These are phyloP conservation scores for Phalacrocorax pelagicus DNA, from an alignment of 2,113 vertebrate genomes.

Conservation along the genomic window DNA sequence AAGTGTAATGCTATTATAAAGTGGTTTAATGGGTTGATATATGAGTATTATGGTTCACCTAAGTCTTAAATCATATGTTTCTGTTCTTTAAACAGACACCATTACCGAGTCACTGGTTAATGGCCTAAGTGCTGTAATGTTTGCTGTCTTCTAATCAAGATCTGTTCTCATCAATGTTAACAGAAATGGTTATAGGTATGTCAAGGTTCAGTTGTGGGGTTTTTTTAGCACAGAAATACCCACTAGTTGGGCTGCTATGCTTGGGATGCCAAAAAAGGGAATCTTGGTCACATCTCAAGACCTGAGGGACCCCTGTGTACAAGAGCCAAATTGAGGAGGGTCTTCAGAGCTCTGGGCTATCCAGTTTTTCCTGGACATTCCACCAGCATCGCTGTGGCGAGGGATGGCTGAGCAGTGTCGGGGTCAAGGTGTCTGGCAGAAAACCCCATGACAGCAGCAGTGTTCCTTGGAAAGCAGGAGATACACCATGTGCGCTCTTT, in stretches of 20 bases:
- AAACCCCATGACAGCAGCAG: neutral
- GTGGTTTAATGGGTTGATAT: neutral
- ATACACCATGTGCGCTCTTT: accelerated
- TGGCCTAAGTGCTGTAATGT: neutral
- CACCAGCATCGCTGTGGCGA: neutral
- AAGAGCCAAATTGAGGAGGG: neutral
- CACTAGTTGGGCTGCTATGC: neutral
- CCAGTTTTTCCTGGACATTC: neutral
- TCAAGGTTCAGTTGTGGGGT: neutral
- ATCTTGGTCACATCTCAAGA: neutral
- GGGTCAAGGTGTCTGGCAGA: neutral
- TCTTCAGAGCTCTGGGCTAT: neutral
- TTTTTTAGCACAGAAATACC: neutral
- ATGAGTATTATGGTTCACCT: neutral
- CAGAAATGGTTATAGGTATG: neutral
- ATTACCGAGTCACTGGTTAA: neutral
- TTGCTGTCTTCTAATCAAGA: neutral
- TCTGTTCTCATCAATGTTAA: neutral
- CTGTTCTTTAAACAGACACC: neutral
- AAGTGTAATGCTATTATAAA: neutral
- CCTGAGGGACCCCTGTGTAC: accelerated
- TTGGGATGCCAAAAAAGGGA: neutral
- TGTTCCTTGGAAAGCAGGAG: neutral
- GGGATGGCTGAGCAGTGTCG: accelerated
- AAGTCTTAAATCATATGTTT: neutral